Percentiles rank a stretch among this genome's conserved stretches.
These are phyloP conservation scores for Drosophila kanapiae DNA, from an alignment of 1,140 invertebrate species.

Conservation along the genomic window DNA sequence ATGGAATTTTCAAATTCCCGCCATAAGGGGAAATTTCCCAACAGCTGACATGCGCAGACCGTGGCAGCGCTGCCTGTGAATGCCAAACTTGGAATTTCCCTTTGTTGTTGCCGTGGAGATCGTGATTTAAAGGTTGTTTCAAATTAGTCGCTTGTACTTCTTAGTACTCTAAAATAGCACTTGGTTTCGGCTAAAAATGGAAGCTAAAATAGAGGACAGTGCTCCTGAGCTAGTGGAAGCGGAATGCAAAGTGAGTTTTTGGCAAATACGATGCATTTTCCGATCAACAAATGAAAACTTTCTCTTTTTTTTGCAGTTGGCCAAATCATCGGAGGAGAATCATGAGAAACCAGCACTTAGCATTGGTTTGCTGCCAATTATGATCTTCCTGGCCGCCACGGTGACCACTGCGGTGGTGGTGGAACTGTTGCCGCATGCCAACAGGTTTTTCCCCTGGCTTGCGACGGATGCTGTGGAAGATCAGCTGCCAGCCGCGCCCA, in stretches of 20 bases:
- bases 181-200: conserved; percentile 28
- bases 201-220: conserved; percentile 13
- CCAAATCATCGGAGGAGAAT: conserved; percentile 16
- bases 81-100: conserved; percentile 34
- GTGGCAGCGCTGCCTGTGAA: conserved; percentile 11
- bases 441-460: conserved; percentile 16
- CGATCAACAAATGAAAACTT: conserved; percentile 30
- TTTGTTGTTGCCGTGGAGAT: conserved; percentile 29
- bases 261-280: neutral
- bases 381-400: conserved; percentile 65
- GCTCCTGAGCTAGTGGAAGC: neutral
- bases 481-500: neutral
- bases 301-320: conserved; percentile 44
- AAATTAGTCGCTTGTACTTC: conserved; percentile 17
- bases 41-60: neutral
- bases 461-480: neutral
- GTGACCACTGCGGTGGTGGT: conserved; percentile 63
- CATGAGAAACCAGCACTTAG: conserved; percentile 17
- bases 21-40: conserved; percentile 5
- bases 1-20: conserved; percentile 15
- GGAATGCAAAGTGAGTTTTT: conserved; percentile 10
- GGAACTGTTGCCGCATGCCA: conserved; percentile 54
- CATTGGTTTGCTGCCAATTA: conserved; percentile 51
- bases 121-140: conserved; percentile 40
- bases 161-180: conserved; percentile 14